These are phyloP conservation scores for Narcine bancroftii DNA, from an alignment of 2,113 vertebrate genomes.

Conservation along the genomic window DNA sequence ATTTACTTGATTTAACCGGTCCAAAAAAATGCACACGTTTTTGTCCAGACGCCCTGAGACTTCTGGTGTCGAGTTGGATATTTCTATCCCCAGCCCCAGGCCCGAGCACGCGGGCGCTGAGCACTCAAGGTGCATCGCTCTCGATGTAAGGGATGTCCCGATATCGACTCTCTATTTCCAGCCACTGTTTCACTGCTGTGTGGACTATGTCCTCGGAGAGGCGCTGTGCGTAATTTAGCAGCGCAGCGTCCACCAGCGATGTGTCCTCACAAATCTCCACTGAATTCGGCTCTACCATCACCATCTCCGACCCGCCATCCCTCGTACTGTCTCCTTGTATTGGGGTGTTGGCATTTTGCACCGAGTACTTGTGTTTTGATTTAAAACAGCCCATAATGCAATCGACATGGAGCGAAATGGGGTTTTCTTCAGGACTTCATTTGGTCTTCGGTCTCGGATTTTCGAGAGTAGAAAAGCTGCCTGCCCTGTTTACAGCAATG, in stretches of 20 bases:
- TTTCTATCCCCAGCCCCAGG: background rate
- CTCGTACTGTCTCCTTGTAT: slow-evolving; percentile 46
- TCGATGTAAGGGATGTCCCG: slow-evolving; percentile 91
- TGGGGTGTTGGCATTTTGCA: slow-evolving; percentile 50
- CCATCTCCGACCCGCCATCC: slow-evolving; percentile 52
- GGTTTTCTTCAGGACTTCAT: background rate
- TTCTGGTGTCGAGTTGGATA: background rate
- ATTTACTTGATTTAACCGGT: background rate
- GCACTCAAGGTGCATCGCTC: slow-evolving; percentile 68
- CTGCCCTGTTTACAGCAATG: slow-evolving; percentile 33
- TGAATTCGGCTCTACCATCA: slow-evolving; percentile 50
- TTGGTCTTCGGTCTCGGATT: background rate
- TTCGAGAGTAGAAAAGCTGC: background rate
- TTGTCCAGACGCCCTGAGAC: background rate
- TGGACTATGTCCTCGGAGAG: slow-evolving; percentile 78
- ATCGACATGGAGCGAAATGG: slow-evolving; percentile 40
- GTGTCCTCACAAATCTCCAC: slow-evolving; percentile 35
- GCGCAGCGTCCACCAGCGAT: slow-evolving; percentile 46
- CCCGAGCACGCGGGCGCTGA: background rate
- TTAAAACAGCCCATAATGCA: slow-evolving; percentile 88
- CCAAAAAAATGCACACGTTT: background rate
- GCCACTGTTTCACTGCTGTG: slow-evolving; percentile 82
- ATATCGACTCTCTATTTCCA: slow-evolving; percentile 73
- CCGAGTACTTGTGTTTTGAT: slow-evolving; percentile 69
- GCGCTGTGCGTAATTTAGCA: slow-evolving; percentile 75